phyloP scores from a whole-genome alignment of 2,797 vertebrate genomes.

The Smutsia gigantea region DNA sequence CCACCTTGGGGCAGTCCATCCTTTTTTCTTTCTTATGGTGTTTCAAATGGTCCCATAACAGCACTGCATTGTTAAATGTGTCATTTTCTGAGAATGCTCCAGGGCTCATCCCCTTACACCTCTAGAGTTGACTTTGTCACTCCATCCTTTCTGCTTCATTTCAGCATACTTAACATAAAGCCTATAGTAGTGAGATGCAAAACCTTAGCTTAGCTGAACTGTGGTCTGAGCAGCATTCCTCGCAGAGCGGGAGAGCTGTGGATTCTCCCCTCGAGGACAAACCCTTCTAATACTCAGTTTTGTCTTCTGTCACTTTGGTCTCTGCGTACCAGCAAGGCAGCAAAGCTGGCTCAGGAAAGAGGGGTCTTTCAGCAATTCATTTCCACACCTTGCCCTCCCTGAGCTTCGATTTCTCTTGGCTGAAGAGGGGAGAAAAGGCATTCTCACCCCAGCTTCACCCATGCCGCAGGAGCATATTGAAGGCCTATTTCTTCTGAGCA shows the following conservation, averaged over 20 bases:
- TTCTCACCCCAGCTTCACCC: neutral
- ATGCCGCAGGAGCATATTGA: too few relatives aligned
- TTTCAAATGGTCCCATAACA: constrained; percentile 30
- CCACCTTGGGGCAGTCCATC: neutral
- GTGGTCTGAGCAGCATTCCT: neutral
- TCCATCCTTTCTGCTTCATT: neutral
- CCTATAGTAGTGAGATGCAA: neutral
- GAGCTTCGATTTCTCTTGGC: neutral
- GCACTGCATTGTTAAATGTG: neutral
- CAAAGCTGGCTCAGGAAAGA: neutral
- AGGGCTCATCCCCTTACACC: neutral
- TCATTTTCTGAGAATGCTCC: constrained; percentile 37
- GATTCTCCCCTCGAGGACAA: neutral
- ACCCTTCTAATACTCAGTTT: neutral
- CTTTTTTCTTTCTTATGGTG: neutral
- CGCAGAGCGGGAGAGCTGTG: neutral
- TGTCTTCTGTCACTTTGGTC: neutral
- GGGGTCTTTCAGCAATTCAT: neutral
- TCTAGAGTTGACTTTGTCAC: neutral
- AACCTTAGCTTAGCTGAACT: neutral
- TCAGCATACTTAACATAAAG: constrained; percentile 21
- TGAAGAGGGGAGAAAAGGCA: neutral
- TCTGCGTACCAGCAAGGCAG: neutral
- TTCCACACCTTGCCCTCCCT: neutral
- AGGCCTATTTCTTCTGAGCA: neutral